A percentile compares a stretch with the other conserved stretches of the same genome.
These are phyloP conservation scores for Pseudomyrmex dendroicus DNA, from an alignment of 1,140 invertebrate species.

Conservation along the genomic window DNA sequence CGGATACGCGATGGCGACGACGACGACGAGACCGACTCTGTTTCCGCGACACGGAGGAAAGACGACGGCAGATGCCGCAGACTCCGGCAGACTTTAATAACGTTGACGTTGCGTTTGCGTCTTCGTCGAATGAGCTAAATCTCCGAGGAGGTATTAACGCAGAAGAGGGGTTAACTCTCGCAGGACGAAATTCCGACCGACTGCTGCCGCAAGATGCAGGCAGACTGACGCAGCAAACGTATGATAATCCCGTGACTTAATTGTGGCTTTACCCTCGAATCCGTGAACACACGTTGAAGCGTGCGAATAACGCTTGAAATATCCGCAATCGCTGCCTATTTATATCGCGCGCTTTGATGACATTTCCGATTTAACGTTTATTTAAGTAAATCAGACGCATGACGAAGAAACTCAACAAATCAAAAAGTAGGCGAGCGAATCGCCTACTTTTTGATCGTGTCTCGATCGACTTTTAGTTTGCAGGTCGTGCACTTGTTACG, in stretches of 20 bases:
- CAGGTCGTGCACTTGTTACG: slow-evolving; percentile 2
- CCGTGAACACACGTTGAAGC: neutral
- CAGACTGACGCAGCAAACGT: neutral
- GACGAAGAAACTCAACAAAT: slow-evolving; percentile 1
- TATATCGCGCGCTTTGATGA: no score
- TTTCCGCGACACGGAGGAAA: neutral
- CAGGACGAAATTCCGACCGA: slow-evolving; percentile 33
- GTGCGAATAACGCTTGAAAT: neutral
- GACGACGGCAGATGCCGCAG: slow-evolving; percentile 12
- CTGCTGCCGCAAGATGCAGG: neutral
- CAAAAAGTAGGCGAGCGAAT: neutral
- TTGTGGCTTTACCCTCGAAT: neutral
- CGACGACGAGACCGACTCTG: slow-evolving; percentile 14
- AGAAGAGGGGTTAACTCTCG: no score
- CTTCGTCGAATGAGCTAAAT: slow-evolving; percentile 16
- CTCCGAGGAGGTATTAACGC: slow-evolving; percentile 15
- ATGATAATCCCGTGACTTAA: slow-evolving; percentile 41
- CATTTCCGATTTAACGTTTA: no score
- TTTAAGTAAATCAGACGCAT: neutral
- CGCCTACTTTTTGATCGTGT: neutral
- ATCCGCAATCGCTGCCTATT: no score
- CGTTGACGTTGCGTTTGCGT: slow-evolving; percentile 41
- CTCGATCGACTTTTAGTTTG: slow-evolving; percentile 24
- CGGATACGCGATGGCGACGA: slow-evolving; percentile 4
- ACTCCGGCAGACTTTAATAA: slow-evolving; percentile 42